Evolutionary conservation across 2,888 invertebrate species (phyloP).

Genomic region (Eristalis tenax): DNA sequence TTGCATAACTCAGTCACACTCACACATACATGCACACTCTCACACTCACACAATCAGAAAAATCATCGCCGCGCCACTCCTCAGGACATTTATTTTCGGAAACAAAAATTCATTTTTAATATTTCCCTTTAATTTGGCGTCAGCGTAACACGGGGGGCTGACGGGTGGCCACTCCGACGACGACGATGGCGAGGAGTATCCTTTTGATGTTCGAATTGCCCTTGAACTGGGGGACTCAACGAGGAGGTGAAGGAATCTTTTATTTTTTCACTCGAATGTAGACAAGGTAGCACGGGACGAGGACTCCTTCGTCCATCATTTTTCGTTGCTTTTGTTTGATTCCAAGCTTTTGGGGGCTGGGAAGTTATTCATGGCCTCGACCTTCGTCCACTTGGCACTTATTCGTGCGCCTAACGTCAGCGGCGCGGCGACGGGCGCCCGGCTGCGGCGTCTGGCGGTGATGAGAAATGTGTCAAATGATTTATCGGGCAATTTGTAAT

Average conservation of each 20-base stretch:
- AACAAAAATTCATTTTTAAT: constrained; percentile 36
- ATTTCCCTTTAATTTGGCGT: constrained; percentile 38
- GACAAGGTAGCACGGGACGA: background rate
- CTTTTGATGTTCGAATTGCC: constrained; percentile 6
- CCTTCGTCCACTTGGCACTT: background rate
- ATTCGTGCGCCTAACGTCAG: background rate
- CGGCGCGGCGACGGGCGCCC: too few relatives aligned
- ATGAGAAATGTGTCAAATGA: constrained; percentile 21
- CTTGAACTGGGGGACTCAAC: constrained; percentile 9
- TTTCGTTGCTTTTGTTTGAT: background rate
- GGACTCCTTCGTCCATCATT: background rate
- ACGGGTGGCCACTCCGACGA: background rate
- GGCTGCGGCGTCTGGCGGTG: constrained; percentile 1
- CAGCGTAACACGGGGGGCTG: background rate
- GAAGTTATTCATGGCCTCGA: background rate
- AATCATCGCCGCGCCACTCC: background rate
- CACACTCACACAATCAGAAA: background rate
- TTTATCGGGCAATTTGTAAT: constrained; percentile 37
- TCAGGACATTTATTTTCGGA: background rate
- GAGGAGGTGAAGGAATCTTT: background rate
- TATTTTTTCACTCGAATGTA: constrained; percentile 20
- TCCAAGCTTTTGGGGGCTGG: background rate
- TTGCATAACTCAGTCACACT: background rate
- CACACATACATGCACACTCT: too few relatives aligned
- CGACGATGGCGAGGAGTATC: background rate